These are phyloP conservation scores for Creontiades dilutus DNA, from an alignment of 2,888 invertebrate genomes.

Conservation along the genomic window DNA sequence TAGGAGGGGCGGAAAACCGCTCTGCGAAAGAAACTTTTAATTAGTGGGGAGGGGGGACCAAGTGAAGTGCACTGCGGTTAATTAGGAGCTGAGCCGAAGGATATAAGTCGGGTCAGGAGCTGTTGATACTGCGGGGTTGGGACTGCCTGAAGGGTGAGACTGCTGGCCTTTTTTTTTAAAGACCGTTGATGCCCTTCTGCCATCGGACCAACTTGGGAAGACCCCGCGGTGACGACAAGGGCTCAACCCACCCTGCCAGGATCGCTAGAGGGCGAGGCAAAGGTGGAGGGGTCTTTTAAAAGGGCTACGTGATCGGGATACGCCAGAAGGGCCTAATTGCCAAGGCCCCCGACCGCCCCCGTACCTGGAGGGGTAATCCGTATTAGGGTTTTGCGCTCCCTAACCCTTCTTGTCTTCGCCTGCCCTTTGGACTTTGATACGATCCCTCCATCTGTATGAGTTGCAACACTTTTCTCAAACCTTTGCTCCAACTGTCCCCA, in stretches of 20 bases:
- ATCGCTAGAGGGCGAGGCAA: not conserved
- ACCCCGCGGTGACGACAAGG: conserved; percentile 56
- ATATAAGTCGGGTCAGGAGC: conserved; percentile 47
- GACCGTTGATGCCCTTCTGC: not conserved
- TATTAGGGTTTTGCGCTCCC: conserved; percentile 36
- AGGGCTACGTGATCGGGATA: conserved; percentile 57
- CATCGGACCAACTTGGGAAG: not conserved
- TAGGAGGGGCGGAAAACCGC: conserved; percentile 1
- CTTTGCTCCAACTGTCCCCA: too few species aligned
- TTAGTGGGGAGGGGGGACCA: conserved; percentile 34
- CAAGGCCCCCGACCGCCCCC: not conserved
- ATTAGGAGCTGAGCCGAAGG: conserved; percentile 48
- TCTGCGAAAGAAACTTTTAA: conserved; percentile 60
- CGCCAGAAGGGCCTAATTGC: conserved; percentile 52
- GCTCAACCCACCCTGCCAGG: not conserved
- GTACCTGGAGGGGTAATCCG: conserved; percentile 27
- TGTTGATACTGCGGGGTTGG: conserved; percentile 21
- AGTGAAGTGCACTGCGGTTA: conserved; percentile 62
- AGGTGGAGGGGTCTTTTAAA: conserved; percentile 28
- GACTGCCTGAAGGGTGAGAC: too few species aligned
- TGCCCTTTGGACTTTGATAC: conserved; percentile 16
- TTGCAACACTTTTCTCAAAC: not conserved
- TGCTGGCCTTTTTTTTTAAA: not conserved
- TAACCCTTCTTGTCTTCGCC: not conserved
- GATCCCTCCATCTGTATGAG: not conserved